Conservation (phyloP, 2,888 invertebrate genomes). For the Priocnemis perturbator region DNA sequence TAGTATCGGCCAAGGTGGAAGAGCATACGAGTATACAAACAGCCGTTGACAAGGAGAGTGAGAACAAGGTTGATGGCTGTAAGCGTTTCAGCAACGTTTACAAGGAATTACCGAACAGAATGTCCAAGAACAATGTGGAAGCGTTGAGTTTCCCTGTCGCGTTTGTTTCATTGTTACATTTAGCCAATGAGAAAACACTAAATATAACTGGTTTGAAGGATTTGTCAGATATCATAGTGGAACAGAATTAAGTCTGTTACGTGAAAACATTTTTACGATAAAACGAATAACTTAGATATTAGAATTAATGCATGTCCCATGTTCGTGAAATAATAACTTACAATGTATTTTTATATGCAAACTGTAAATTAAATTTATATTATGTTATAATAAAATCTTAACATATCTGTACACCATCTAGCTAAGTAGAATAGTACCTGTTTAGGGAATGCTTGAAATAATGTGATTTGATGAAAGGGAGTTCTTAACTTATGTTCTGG, state of each 20-base stretch:
- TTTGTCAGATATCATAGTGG: slow-evolving; percentile 58
- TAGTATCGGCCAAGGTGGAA: slow-evolving; percentile 73
- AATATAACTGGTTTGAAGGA: slow-evolving; percentile 45
- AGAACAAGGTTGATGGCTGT: slow-evolving; percentile 49
- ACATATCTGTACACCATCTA: too few species aligned
- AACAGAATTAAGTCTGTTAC: slow-evolving; percentile 20
- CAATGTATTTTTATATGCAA: too few species aligned
- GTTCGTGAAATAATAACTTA: too few species aligned
- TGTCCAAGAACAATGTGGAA: slow-evolving; percentile 81
- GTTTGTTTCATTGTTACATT: slow-evolving; percentile 87
- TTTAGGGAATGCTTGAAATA: too few species aligned
- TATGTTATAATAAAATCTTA: too few species aligned
- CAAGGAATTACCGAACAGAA: slow-evolving; percentile 77
- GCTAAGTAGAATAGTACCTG: too few species aligned
- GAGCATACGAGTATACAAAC: slow-evolving; percentile 67
- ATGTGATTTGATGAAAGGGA: too few species aligned
- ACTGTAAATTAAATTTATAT: too few species aligned
- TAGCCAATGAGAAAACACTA: slow-evolving; percentile 88
- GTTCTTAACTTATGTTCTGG: too few species aligned
- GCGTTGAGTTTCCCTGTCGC: slow-evolving; percentile 87
- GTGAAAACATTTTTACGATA: background rate
- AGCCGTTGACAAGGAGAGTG: slow-evolving; percentile 8
- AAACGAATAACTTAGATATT: too few species aligned
- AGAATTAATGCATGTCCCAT: too few species aligned
- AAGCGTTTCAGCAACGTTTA: slow-evolving; percentile 78